phyloP scores from a whole-genome alignment of 2,888 invertebrate genomes.

The Oxytorus armatus region DNA sequence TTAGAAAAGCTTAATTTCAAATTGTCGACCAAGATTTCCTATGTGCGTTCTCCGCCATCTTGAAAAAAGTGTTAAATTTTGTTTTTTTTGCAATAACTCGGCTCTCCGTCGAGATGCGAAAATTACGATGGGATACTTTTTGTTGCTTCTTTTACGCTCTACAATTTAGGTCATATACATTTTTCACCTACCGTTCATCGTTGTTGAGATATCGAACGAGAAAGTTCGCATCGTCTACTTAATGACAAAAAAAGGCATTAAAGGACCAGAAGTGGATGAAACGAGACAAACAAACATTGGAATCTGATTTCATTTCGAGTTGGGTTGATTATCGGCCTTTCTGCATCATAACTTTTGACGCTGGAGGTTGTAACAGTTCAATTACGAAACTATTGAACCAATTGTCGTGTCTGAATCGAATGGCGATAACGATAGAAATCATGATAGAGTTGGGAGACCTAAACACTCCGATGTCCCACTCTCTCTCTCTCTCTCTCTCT shows the following conservation, averaged over 20 bases:
- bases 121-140: no score
- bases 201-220: no score
- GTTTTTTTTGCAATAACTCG: no score
- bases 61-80: no score
- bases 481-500: constrained; percentile 33
- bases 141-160: no score
- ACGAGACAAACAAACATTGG: no score
- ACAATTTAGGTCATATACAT: no score
- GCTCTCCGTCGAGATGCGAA: no score
- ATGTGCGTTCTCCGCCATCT: no score
- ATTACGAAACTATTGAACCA: neutral
- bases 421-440: neutral
- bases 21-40: no score
- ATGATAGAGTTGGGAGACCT: constrained; percentile 13
- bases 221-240: neutral
- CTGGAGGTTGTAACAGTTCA: neutral
- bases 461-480: constrained; percentile 14
- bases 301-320: neutral
- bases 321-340: neutral
- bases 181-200: no score
- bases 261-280: neutral
- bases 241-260: neutral
- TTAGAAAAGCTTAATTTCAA: no score
- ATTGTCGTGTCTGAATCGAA: constrained; percentile 15
- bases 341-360: constrained; percentile 7